A percentile compares a stretch with the other conserved stretches of the same genome.
These are phyloP conservation scores for Papilio xuthus DNA, from an alignment of 1,140 invertebrate genomes.

Conservation along the genomic window DNA sequence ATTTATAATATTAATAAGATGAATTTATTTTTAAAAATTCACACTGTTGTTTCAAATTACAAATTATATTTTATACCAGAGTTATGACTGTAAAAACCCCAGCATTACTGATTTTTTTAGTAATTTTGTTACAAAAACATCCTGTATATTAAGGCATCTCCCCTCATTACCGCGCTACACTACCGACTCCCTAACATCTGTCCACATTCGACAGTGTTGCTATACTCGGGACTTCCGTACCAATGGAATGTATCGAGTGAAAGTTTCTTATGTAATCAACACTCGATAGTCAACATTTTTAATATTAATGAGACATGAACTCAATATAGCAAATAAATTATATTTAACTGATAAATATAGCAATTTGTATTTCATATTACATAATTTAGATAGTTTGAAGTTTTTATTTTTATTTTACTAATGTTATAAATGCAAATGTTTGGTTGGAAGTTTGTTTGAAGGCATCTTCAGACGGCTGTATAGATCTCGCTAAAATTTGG, in stretches of 20 bases:
- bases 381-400: too few relatives aligned
- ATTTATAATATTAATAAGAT: too few relatives aligned
- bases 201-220: slow-evolving; percentile 48
- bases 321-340: neutral
- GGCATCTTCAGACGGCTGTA: too few relatives aligned
- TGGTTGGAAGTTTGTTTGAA: too few relatives aligned
- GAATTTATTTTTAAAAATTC: too few relatives aligned
- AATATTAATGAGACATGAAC: slow-evolving; percentile 33
- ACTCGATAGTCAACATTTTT: slow-evolving; percentile 33
- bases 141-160: slow-evolving; percentile 49
- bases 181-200: slow-evolving; percentile 69
- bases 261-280: slow-evolving; percentile 47
- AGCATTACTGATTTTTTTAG: neutral
- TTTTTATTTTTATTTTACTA: too few relatives aligned
- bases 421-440: too few relatives aligned
- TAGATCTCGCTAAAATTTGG: too few relatives aligned
- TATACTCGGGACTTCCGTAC: slow-evolving; percentile 49
- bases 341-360: neutral
- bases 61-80: too few relatives aligned
- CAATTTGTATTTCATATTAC: neutral
- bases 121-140: slow-evolving; percentile 34
- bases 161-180: slow-evolving; percentile 41
- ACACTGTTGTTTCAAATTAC: too few relatives aligned
- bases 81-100: neutral
- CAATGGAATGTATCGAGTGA: slow-evolving; percentile 48